Base-by-base conservation (phyloP, 2,888 invertebrate species). In the Xanthia icteritia region DNA sequence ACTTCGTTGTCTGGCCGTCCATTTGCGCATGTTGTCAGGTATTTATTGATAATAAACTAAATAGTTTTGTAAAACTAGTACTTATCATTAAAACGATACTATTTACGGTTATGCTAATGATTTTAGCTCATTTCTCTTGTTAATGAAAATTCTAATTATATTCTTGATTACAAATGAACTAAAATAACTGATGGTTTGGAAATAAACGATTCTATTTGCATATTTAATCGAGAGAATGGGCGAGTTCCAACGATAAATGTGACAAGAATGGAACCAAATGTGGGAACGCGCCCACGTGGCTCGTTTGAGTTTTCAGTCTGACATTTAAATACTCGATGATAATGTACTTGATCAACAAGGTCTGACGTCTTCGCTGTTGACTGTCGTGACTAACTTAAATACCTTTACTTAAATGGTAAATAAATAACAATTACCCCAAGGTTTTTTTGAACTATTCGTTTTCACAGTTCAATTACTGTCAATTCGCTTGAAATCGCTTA, bases 211-310 rank as follows among this genome's bases (percentile, higher is more conserved):
- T 76, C 69, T 42, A 82, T 84, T 86, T 84, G 79, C 83, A 86
- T 85, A 83, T 81, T 86, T 83, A 90, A 88, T 88, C 79, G 80
- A 77, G 82, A 73, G 75, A 83, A 86, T 79, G 75, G 75, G 73
- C 77, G 75, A 78, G 69, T 78, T 83, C 80, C 73, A 83, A 83
- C 81, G 83, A 77, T 75, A 78, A 86, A 86, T 86, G 85, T 80
- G 83, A 80, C 85, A 70, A 79, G 86, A 85, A 85, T 83, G 78
- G 77, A 74, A 83, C 82, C 81, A 87, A 89, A 88, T 89, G 88
- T 93, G 92, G 88, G 91, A 93, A 90, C 80, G 58, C 73, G 77
- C 84, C 86, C 92, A 92, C 90, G 84, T 92, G 91, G 72, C 73
- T 71, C 68, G 73, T 77, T 79, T 77, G 74, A 75, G 69, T 65